These are phyloP conservation scores for Drosophila elegans DNA, from an alignment of 1,140 invertebrate species.

Conservation along the genomic window DNA sequence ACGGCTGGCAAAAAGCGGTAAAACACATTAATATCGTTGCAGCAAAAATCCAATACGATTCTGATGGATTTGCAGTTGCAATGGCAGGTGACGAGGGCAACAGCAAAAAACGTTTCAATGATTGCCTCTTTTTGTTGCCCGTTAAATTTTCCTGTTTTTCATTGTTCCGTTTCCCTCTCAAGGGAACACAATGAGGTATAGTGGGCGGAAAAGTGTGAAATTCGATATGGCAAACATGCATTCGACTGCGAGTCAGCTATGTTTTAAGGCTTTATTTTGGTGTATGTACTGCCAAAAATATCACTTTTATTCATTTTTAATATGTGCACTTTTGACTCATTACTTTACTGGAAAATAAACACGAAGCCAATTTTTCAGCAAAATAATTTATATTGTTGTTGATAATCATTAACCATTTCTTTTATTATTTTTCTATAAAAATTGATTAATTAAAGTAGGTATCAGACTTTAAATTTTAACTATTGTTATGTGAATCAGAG, in stretches of 20 bases:
- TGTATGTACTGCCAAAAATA: neutral
- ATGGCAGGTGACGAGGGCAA: slow-evolving; percentile 26
- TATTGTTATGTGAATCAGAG: too few relatives aligned
- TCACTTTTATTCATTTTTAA: too few relatives aligned
- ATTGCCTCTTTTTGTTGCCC: slow-evolving; percentile 40
- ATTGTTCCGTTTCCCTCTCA: slow-evolving; percentile 14
- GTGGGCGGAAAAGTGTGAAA: slow-evolving; percentile 56
- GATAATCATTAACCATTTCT: too few relatives aligned
- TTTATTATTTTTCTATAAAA: too few relatives aligned
- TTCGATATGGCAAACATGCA: slow-evolving; percentile 58
- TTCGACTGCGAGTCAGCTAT: slow-evolving; percentile 24
- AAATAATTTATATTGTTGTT: too few relatives aligned
- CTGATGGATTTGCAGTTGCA: slow-evolving; percentile 28
- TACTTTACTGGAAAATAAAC: neutral
- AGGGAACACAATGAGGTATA: neutral
- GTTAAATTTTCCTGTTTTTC: slow-evolving; percentile 25
- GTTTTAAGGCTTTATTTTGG: slow-evolving; percentile 42
- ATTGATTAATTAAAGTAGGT: too few relatives aligned
- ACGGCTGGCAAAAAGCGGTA: slow-evolving; percentile 12
- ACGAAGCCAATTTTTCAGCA: too few relatives aligned
- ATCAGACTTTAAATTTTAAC: too few relatives aligned
- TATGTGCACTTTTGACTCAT: too few relatives aligned
- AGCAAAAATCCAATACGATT: slow-evolving; percentile 18
- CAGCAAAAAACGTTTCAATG: slow-evolving; percentile 33
- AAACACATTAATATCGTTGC: slow-evolving; percentile 34